These are phyloP conservation scores for Myotis brandtii DNA, from an alignment of 2,113 vertebrate species.

Conservation along the genomic window DNA sequence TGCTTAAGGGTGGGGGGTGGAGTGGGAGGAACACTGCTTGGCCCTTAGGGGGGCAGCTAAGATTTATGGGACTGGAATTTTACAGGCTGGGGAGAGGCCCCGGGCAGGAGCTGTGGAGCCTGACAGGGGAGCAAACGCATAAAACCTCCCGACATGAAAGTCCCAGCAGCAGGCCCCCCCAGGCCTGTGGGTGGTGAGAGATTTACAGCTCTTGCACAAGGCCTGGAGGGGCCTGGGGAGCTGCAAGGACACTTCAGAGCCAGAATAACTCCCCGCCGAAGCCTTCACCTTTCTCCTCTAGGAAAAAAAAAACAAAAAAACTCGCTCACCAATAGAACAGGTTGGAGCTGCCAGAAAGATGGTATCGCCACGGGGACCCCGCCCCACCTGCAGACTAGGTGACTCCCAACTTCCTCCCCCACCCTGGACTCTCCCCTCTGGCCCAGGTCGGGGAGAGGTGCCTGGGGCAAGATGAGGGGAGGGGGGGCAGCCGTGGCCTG, in stretches of 20 bases:
- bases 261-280: constrained; percentile 68
- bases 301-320: constrained; percentile 60
- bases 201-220: constrained; percentile 80
- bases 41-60: constrained; percentile 53
- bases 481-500: neutral
- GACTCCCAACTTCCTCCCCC: constrained; percentile 63
- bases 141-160: constrained; percentile 78
- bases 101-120: constrained; percentile 69
- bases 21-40: constrained; percentile 48
- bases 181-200: constrained; percentile 70
- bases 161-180: neutral
- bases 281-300: constrained; percentile 80
- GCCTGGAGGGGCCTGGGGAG: constrained; percentile 62
- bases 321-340: constrained; percentile 71
- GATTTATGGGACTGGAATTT: constrained; percentile 78
- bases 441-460: constrained; percentile 6
- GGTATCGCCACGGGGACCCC: constrained; percentile 52
- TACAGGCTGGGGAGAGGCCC: constrained; percentile 78
- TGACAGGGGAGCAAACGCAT: constrained; percentile 51
- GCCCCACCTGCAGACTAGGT: constrained; percentile 65
- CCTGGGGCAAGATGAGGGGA: neutral
- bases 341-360: constrained; percentile 75
- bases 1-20: neutral
- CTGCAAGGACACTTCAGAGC: constrained; percentile 62
- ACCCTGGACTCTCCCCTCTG: constrained; percentile 61